Conservation (phyloP, 2,113 vertebrate genomes). For the Bungarus multicinctus region DNA sequence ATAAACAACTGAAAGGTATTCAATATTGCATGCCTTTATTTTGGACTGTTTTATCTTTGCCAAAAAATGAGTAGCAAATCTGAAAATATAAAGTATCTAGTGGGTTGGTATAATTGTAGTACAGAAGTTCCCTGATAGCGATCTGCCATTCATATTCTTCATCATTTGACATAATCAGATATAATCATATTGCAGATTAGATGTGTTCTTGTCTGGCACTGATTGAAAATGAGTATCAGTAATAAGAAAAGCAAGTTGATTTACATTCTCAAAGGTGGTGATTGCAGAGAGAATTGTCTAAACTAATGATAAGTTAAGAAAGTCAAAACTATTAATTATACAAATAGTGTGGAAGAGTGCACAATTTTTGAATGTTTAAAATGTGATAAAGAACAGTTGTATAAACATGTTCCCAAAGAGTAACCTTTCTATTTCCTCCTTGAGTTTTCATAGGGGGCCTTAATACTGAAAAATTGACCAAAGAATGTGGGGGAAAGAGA, state of each 20-base stretch:
- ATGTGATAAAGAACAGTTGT: not conserved
- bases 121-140: conserved; percentile 23
- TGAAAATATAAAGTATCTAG: not conserved
- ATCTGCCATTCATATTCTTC: conserved; percentile 8
- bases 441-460: not conserved
- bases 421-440: not conserved
- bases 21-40: not conserved
- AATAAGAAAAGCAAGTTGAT: conserved; percentile 27
- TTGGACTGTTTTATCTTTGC: not conserved
- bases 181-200: conserved; percentile 16
- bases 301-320: conserved; percentile 33
- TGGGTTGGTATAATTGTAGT: not conserved
- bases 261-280: conserved; percentile 29
- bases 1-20: not conserved
- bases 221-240: conserved; percentile 16
- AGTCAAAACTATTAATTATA: conserved; percentile 47
- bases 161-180: conserved; percentile 27
- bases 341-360: conserved; percentile 26
- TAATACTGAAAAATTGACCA: not conserved
- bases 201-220: conserved; percentile 12
- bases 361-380: conserved; percentile 44
- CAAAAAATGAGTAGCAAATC: not conserved
- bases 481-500: not conserved
- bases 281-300: conserved; percentile 18
- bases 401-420: not conserved